Evolutionary conservation across 2,797 vertebrate species (phyloP), one percentile per base, ranked within the genome.

Genomic region (Leptatherina wallacei): DNA sequence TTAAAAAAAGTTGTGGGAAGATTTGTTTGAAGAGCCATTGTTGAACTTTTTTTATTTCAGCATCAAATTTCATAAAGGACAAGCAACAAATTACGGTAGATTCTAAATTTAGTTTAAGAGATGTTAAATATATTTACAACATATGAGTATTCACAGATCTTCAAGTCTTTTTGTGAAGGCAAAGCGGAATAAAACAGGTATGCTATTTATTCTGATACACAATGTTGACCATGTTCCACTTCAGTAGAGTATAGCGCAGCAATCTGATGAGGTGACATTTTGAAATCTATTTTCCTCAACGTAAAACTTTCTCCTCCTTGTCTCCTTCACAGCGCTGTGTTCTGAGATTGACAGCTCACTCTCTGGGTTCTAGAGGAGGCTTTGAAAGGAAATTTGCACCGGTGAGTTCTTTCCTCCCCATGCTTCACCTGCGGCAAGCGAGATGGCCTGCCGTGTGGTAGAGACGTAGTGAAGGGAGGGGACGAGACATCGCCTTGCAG

Each of bases 331-430:
- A 89, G 87, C 81, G 29, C 72, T 79, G 85, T 67, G 84, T 79
- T 62, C 77, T 13, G 71, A 91, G 93, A 95, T 92, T 94, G 95
- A 95, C 93, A 93, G 90, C 85, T 86, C 59, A 83, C 91, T 93
- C 90, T 87, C 87, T 60, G 38, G 81, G 84, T 89, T 90, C 81
- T 73, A 57, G 82, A 77, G 47, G 72, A 80, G 80, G 73, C 75
- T 90, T 91, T 89, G 89, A 91, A 92, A 90, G 89, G 84, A 92
- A 92, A 94, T 93, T 90, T 92, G 86, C 88, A 89, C 84, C 49
- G 51, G 88, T 82, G 77, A 86, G 78, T 87, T 91, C 82, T 87
- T 85, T 89, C 75, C 77, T 86, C 70, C 82, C 73, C 58, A 87
- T 76, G 77, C 77, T 84, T 89, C 91, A 94, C 93, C 93, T 94